Conservation (phyloP, 1,140 invertebrate genomes). For the Papilio xuthus region DNA sequence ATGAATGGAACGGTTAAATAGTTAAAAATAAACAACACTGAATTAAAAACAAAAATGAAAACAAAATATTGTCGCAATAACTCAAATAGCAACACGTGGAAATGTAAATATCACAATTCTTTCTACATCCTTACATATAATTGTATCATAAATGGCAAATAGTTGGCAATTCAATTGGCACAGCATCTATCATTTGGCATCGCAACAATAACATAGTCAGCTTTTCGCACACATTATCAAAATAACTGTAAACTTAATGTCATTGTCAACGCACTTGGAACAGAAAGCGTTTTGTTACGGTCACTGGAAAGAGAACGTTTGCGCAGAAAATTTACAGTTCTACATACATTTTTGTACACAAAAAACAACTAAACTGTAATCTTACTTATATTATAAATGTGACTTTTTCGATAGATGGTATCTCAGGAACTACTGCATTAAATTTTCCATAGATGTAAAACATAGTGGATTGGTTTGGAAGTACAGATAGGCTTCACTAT, state of each 20-base stretch:
- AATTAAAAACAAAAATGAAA: neutral
- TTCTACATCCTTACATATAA: neutral
- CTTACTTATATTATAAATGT: no score
- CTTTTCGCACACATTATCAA: slow-evolving; percentile 48
- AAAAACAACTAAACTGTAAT: neutral
- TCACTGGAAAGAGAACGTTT: slow-evolving; percentile 23
- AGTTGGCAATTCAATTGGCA: slow-evolving; percentile 2
- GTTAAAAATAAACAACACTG: neutral
- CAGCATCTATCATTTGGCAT: slow-evolving; percentile 13
- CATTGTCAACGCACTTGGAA: slow-evolving; percentile 48
- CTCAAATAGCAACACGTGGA: neutral
- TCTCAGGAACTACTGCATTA: no score
- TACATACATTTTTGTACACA: neutral
- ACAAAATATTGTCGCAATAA: neutral
- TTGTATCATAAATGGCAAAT: neutral
- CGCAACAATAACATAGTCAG: slow-evolving; percentile 33
- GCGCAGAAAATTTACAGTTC: slow-evolving; percentile 12
- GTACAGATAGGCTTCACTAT: no score
- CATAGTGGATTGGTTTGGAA: no score
- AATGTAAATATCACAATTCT: slow-evolving; percentile 2
- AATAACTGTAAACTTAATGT: slow-evolving; percentile 53
- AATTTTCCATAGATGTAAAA: no score
- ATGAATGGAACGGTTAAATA: neutral
- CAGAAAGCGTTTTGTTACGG: slow-evolving; percentile 39
- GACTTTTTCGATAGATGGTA: no score